Evolutionary conservation across 2,888 invertebrate species (phyloP).

Genomic region (Xanthia icteritia): DNA sequence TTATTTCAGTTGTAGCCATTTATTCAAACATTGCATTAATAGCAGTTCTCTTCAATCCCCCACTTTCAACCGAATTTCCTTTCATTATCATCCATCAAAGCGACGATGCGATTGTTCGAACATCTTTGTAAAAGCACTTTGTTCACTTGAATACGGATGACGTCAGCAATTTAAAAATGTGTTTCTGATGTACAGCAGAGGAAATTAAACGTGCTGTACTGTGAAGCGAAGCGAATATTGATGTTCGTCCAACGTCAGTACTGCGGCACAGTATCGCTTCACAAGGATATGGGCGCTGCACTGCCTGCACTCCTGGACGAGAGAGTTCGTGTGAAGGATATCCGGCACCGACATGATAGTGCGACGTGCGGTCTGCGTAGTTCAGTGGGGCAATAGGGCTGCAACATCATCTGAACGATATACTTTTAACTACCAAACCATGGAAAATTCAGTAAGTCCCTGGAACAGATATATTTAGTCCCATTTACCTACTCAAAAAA

Average conservation of each 20-base stretch:
- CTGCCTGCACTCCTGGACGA: conserved; percentile 21
- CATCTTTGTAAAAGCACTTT: conserved; percentile 44
- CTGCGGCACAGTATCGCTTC: conserved; percentile 4
- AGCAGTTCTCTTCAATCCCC: background rate
- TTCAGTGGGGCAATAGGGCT: conserved; percentile 32
- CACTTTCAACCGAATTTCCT: conserved; percentile 5
- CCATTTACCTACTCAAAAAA: background rate
- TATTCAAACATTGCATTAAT: background rate
- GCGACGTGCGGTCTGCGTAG: conserved; percentile 25
- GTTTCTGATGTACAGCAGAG: conserved; percentile 21
- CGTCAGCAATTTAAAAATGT: conserved; percentile 34
- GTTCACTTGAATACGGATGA: conserved; percentile 33
- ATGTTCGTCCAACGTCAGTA: background rate
- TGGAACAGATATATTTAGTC: no score
- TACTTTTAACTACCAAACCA: background rate
- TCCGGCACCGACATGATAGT: conserved; percentile 34
- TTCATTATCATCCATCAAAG: conserved; percentile 19
- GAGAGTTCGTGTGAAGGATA: conserved; percentile 50
- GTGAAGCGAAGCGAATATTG: background rate
- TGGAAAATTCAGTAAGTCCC: background rate
- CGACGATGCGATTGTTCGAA: conserved; percentile 22
- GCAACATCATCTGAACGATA: background rate
- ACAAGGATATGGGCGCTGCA: conserved; percentile 37
- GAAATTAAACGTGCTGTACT: conserved; percentile 28
- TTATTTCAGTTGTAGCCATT: background rate